Base-by-base conservation (phyloP, 2,888 invertebrate genomes). In the Macrophya alboannulata region DNA sequence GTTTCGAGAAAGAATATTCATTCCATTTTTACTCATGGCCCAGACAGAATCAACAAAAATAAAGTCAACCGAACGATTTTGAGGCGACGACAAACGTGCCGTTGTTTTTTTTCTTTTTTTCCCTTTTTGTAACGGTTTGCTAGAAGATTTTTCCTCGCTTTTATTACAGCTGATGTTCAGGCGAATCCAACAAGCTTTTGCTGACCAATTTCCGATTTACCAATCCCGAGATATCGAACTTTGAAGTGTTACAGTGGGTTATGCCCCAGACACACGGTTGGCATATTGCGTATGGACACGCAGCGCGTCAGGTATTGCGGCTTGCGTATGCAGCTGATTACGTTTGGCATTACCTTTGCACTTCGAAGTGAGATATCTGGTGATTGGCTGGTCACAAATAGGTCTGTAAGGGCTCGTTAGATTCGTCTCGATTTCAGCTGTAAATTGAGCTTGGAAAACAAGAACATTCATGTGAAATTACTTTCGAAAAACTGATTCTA, bases 221-320 rank as follows among this genome's bases (percentile, higher is more conserved):
- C n/a, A n/a, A 21, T 72, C 40, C 71, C 43, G 43, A 21, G 71
- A 72, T 72, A 72, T 72, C 43, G 71, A 40, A 43, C 5, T 72
- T 72, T 43, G 40, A 72, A 72, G 2, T 37, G n/a, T 31, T 17
- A n/a, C 17, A 43, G 9, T 43, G n/a, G 43, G 25, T 10, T 8
- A 62, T 62, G 21, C 17, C 4, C 43, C 40, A 72, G 71, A 9
- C 17, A 40, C 71, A 9, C 10, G 12, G 68, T 15, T 72, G 62
- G 25, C 3, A 25, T 62, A 6, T 17, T 62, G 62, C 62, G 62
- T 12, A 25, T 62, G 8, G 48, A 10, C n/a, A n/a, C 43, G 71
- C 43, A 72, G 43, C 71, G 37, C 71, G 9, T n/a, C 9, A 62
- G 25, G 62, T 62, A 62, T 72, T 72, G n/a, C 55, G 55, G n/a